phyloP scores from a whole-genome alignment of 2,797 vertebrate species.

The Protosalanx chinensis region DNA sequence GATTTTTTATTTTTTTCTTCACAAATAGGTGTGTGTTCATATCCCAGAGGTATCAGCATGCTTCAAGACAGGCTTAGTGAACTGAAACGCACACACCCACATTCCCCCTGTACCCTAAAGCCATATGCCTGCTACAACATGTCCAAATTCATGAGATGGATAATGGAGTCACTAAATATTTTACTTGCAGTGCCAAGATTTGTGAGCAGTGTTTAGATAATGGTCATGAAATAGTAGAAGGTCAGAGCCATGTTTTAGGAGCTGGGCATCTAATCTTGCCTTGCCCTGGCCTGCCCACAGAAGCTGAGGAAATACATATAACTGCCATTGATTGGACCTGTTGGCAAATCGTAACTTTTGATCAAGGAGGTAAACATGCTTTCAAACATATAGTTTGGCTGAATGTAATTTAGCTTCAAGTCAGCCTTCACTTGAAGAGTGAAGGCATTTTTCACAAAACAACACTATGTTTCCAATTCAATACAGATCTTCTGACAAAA shows the following conservation, averaged over 20 bases:
- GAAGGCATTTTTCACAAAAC: no score
- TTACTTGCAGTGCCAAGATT: not conserved
- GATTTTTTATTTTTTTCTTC: not conserved
- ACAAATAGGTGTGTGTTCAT: not conserved
- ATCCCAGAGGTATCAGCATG: not conserved
- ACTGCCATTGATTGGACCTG: not conserved
- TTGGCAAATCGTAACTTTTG: not conserved
- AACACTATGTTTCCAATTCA: no score
- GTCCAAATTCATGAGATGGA: constrained; percentile 25
- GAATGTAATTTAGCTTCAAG: not conserved
- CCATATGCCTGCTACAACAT: constrained; percentile 49
- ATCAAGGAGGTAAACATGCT: not conserved
- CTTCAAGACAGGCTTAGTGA: constrained; percentile 13
- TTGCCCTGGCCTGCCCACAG: not conserved
- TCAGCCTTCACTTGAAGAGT: no score
- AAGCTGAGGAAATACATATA: not conserved
- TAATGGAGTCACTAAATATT: not conserved
- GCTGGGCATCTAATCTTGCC: not conserved
- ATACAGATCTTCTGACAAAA: not conserved
- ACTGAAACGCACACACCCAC: constrained; percentile 20
- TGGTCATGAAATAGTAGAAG: not conserved
- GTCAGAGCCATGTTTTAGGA: not conserved
- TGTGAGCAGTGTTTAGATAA: not conserved
- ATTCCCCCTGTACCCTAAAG: constrained; percentile 39
- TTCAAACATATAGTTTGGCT: not conserved